Percentiles rank a stretch among this genome's conserved stretches.
phyloP scores from a whole-genome alignment of 2,113 vertebrate species.

The Anoura caudifer region DNA sequence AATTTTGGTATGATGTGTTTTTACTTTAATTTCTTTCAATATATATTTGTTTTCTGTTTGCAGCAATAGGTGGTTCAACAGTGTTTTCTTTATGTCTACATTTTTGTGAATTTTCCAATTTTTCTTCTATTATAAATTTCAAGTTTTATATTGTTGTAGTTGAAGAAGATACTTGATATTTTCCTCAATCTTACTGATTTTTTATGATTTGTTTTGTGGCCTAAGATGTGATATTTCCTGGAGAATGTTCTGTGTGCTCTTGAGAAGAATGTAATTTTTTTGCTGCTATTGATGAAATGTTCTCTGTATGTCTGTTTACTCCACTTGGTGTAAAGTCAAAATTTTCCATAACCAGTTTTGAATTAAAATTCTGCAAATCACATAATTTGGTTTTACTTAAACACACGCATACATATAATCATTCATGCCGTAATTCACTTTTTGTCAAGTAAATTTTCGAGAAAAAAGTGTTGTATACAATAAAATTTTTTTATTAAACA shows the following conservation, averaged over 20 bases:
- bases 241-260: not conserved
- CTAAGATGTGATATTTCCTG: not conserved
- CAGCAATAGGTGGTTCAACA: not conserved
- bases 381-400: not conserved
- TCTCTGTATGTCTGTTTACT: not conserved
- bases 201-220: not conserved
- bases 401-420: not conserved
- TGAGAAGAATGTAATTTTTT: not conserved
- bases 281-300: not conserved
- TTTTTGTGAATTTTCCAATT: not conserved
- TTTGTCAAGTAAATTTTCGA: not conserved
- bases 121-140: not conserved
- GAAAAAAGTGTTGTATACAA: not conserved
- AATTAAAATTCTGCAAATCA: not conserved
- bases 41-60: not conserved
- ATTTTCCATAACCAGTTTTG: not conserved
- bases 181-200: not conserved
- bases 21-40: not conserved
- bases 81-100: not conserved
- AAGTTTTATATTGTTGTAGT: not conserved
- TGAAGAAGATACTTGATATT: not conserved
- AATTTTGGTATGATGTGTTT: not conserved
- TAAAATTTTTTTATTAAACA: not conserved
- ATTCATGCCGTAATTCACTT: not conserved
- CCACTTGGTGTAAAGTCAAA: not conserved